Percentiles rank a stretch among this genome's conserved stretches.
phyloP scores from a whole-genome alignment of 2,888 invertebrate genomes.

The Ceramica pisi region DNA sequence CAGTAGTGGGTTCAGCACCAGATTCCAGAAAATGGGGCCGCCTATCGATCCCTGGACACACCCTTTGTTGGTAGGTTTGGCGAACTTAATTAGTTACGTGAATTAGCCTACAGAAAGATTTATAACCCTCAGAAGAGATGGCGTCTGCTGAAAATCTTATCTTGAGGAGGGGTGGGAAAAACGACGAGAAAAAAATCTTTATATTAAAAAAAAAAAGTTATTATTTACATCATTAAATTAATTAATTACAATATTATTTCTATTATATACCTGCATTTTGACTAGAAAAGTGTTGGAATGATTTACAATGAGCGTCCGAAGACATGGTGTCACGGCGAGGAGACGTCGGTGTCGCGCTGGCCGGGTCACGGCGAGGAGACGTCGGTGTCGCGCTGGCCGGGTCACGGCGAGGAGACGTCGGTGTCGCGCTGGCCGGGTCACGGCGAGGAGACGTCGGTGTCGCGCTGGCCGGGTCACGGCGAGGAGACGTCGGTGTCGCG shows the following conservation, averaged over 20 bases:
- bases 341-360: background rate
- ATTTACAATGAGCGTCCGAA: slow-evolving; percentile 34
- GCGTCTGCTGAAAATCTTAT: background rate
- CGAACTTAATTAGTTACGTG: too few species aligned
- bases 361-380: background rate
- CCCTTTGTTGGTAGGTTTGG: too few species aligned
- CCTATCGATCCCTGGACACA: too few species aligned
- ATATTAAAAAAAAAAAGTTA: slow-evolving; percentile 18
- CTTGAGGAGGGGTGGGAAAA: background rate
- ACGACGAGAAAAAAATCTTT: background rate
- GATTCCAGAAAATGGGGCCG: too few species aligned
- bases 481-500: too few species aligned
- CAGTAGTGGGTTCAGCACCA: too few species aligned
- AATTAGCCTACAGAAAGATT: too few species aligned
- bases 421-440: slow-evolving; percentile 60
- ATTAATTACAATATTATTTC: slow-evolving; percentile 21
- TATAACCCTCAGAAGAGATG: background rate
- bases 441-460: slow-evolving; percentile 76
- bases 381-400: background rate
- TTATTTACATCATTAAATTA: slow-evolving; percentile 34
- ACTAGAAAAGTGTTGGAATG: slow-evolving; percentile 67
- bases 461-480: slow-evolving; percentile 65
- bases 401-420: slow-evolving; percentile 69
- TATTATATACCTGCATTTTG: slow-evolving; percentile 58
- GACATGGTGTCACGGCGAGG: background rate